These are phyloP conservation scores for Podarcis muralis DNA, from an alignment of 2,113 vertebrate species.

Conservation along the genomic window DNA sequence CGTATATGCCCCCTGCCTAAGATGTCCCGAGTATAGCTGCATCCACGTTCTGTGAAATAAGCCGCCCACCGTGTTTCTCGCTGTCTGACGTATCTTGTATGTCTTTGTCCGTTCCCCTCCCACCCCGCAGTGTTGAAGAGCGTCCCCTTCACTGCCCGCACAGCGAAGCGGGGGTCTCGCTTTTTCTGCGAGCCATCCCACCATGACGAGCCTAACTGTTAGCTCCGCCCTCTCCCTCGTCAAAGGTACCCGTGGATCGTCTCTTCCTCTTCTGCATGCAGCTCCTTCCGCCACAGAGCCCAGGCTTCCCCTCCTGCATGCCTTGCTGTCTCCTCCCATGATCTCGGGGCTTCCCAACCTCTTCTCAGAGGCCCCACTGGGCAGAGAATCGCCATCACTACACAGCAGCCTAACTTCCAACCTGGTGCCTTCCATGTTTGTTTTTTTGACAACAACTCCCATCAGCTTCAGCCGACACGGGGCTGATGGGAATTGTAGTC, in stretches of 20 bases:
- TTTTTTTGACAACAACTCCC: too few species aligned
- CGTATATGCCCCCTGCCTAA: too few species aligned
- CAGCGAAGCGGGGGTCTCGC: constrained; percentile 95
- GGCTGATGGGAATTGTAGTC: too few species aligned
- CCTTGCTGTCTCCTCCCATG: not conserved
- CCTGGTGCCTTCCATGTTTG: not conserved
- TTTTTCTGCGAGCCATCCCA: constrained; percentile 97
- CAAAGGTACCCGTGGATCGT: constrained; percentile 6
- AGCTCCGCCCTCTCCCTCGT: constrained; percentile 69
- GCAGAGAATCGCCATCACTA: not conserved
- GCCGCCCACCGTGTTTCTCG: not conserved
- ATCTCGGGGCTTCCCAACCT: constrained; percentile 11
- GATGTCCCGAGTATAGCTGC: not conserved
- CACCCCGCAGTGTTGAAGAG: constrained; percentile 92
- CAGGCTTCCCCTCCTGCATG: constrained; percentile 2
- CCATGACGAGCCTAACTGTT: constrained; percentile 97
- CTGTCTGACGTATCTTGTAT: constrained; percentile 64
- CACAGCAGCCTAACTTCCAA: too few species aligned
- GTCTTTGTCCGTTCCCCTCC: constrained; percentile 78
- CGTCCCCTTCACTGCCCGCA: constrained; percentile 96
- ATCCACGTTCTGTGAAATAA: not conserved
- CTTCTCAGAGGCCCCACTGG: not conserved
- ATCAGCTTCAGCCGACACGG: too few species aligned
- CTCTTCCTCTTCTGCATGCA: constrained; percentile 16
- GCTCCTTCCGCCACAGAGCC: not conserved